These are phyloP conservation scores for Lycaon pictus DNA, from an alignment of 2,113 vertebrate genomes.

Conservation along the genomic window DNA sequence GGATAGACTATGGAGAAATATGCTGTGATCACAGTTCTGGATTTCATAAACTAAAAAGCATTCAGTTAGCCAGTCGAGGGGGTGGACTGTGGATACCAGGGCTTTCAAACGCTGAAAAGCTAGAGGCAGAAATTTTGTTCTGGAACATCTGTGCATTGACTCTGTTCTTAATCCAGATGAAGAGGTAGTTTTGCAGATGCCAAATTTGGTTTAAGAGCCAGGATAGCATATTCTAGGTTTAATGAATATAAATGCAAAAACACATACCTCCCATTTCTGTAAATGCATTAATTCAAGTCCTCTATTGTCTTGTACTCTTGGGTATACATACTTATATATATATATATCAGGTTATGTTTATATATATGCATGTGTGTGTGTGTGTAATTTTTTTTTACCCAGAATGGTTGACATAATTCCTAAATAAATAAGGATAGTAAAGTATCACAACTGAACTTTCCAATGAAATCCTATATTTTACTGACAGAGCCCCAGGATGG, in stretches of 20 bases:
- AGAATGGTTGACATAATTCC: not conserved
- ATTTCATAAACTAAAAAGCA: not conserved
- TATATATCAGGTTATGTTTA: not conserved
- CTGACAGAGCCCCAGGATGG: not conserved
- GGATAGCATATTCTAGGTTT: not conserved
- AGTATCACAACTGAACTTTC: not conserved
- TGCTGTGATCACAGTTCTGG: not conserved
- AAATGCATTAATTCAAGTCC: not conserved
- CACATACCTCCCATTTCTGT: not conserved
- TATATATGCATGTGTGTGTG: not conserved
- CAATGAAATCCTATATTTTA: not conserved
- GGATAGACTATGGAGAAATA: not conserved
- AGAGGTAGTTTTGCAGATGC: not conserved
- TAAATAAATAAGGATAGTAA: constrained; percentile 3
- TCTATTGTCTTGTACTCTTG: not conserved
- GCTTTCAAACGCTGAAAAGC: not conserved
- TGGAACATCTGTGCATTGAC: not conserved
- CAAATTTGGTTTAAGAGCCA: not conserved
- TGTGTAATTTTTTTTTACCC: not conserved
- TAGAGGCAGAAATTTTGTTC: not conserved
- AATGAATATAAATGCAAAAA: not conserved
- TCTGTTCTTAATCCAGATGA: not conserved
- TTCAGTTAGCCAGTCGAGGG: not conserved
- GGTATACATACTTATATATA: no score
- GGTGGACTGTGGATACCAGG: not conserved